Percentiles rank a stretch among this genome's conserved stretches.
These are phyloP conservation scores for Dasypogon diadema DNA, from an alignment of 2,888 invertebrate species.

Conservation along the genomic window DNA sequence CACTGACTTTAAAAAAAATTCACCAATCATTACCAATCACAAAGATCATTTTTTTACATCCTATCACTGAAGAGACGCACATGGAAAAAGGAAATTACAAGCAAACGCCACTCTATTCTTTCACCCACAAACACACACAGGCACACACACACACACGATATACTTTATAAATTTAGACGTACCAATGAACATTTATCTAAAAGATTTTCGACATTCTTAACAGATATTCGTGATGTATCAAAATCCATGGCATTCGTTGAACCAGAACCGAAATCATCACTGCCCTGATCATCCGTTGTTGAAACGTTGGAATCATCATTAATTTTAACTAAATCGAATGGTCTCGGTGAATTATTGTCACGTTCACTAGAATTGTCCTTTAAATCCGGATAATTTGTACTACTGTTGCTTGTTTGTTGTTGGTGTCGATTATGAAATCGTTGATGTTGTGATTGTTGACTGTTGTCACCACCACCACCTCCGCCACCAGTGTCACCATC, in stretches of 20 bases:
- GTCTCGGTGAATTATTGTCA: slow-evolving; percentile 8
- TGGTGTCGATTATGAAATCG: neutral
- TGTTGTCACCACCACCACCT: neutral
- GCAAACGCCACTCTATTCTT: neutral
- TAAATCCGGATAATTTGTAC: neutral
- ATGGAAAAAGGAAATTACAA: neutral
- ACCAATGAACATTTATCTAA: slow-evolving; percentile 58
- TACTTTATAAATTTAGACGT: slow-evolving; percentile 36
- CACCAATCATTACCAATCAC: neutral
- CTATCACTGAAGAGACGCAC: too few relatives aligned
- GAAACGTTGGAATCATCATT: slow-evolving; percentile 51
- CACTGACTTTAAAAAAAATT: slow-evolving; percentile 1
- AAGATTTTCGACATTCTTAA: slow-evolving; percentile 57
- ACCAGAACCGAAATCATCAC: slow-evolving; percentile 46
- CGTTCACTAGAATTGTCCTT: slow-evolving; percentile 38
- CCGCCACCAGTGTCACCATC: neutral
- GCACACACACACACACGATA: neutral
- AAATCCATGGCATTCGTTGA: slow-evolving; percentile 33
- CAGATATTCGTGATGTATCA: slow-evolving; percentile 49
- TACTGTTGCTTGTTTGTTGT: neutral
- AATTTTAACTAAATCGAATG: slow-evolving; percentile 23
- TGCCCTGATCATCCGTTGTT: slow-evolving; percentile 38
- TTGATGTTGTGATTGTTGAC: neutral
- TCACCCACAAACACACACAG: neutral
- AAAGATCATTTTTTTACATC: too few relatives aligned